phyloP scores from a whole-genome alignment of 2,797 vertebrate genomes.

The Poeciliopsis turneri region DNA sequence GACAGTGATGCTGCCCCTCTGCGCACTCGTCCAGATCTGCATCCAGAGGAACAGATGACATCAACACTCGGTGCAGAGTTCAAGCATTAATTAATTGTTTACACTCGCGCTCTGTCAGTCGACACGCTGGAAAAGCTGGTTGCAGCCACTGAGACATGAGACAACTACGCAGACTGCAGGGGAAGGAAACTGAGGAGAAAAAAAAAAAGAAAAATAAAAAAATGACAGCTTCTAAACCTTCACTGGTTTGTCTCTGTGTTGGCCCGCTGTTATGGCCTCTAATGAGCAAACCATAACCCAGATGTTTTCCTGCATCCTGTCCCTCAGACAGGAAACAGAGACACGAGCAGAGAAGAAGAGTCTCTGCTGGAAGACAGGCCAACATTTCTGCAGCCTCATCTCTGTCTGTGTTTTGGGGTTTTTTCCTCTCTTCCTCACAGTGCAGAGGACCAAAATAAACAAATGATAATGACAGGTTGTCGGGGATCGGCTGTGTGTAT shows the following conservation, averaged over 20 bases:
- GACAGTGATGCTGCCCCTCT: slow-evolving; percentile 34
- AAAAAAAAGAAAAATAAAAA: not conserved
- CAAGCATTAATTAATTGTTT: not conserved
- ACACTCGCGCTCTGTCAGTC: not conserved
- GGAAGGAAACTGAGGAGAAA: slow-evolving; percentile 31
- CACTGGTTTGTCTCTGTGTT: slow-evolving; percentile 32
- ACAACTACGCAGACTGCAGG: slow-evolving; percentile 1
- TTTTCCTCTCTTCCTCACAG: not conserved
- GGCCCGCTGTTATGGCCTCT: slow-evolving; percentile 12
- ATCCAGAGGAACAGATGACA: slow-evolving; percentile 1
- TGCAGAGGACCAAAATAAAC: slow-evolving; percentile 10
- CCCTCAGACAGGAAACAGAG: slow-evolving; percentile 38
- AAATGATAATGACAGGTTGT: slow-evolving; percentile 23
- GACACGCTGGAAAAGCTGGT: not conserved
- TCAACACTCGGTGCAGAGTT: not conserved
- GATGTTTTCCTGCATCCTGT: slow-evolving; percentile 43
- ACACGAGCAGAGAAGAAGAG: slow-evolving; percentile 1
- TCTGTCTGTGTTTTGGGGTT: not conserved
- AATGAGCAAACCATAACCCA: slow-evolving; percentile 42
- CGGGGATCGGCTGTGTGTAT: not conserved
- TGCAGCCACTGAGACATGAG: slow-evolving; percentile 1
- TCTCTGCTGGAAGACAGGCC: not conserved
- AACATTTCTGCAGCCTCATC: not conserved
- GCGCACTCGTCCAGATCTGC: slow-evolving; percentile 73
- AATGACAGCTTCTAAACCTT: slow-evolving; percentile 32